A percentile compares a stretch with the other conserved stretches of the same genome.
These are phyloP conservation scores for Thecocarcelia acutangulata DNA, from an alignment of 2,888 invertebrate species.

Conservation along the genomic window DNA sequence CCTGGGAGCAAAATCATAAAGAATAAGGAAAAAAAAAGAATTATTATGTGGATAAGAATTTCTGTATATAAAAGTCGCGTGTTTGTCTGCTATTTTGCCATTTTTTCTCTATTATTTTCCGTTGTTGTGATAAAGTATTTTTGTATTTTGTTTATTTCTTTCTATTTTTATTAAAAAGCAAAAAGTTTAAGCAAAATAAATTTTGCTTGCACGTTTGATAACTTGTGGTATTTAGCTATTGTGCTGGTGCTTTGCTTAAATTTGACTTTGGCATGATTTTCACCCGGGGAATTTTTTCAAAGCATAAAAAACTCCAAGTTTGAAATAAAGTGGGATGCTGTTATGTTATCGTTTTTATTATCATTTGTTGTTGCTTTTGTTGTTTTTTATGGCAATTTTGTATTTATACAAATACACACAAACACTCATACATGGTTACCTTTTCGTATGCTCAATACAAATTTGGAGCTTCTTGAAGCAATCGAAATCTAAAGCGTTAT, in stretches of 20 bases:
- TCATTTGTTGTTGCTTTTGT: constrained; percentile 7
- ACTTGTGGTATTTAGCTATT: constrained; percentile 27
- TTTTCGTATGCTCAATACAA: not conserved
- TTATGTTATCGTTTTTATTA: constrained; percentile 31
- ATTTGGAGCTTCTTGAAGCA: constrained; percentile 4
- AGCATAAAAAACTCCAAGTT: not conserved
- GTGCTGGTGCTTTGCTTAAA: constrained; percentile 2
- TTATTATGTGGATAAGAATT: constrained; percentile 14
- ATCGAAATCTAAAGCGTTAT: constrained; percentile 25
- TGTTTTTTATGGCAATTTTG: constrained; percentile 35
- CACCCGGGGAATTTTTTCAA: constrained; percentile 38
- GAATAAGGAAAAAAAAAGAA: constrained; percentile 4
- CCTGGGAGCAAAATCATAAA: constrained; percentile 25
- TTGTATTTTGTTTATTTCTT: constrained; percentile 16
- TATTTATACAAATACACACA: constrained; percentile 9
- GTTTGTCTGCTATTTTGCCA: constrained; percentile 60
- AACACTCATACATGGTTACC: not conserved
- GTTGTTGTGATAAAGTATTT: constrained; percentile 37
- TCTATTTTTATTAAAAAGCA: constrained; percentile 12
- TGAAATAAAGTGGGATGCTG: constrained; percentile 6
- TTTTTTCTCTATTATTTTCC: constrained; percentile 42
- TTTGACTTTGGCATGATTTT: constrained; percentile 41
- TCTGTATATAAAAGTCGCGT: constrained; percentile 56
- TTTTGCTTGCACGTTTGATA: constrained; percentile 21
- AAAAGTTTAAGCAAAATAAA: constrained; percentile 47